phyloP scores from a whole-genome alignment of 2,888 invertebrate genomes.

The Chymomyza amoena region DNA sequence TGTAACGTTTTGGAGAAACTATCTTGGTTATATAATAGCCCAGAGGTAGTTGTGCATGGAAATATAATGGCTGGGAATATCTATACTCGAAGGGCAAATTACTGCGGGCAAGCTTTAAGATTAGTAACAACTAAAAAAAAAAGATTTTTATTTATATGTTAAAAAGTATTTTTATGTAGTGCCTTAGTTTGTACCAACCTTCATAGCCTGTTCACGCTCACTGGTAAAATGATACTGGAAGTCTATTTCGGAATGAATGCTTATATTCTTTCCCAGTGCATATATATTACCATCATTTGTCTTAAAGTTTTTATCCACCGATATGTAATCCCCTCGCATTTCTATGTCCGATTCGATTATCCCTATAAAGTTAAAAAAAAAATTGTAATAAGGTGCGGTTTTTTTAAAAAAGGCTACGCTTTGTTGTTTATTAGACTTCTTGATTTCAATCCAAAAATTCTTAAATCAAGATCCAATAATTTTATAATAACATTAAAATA shows the following conservation, averaged over 20 bases:
- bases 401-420: no score
- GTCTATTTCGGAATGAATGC: conserved; percentile 40
- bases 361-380: conserved; percentile 36
- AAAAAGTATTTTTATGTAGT: background rate
- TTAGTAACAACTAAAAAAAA: conserved; percentile 46
- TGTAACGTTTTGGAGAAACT: conserved; percentile 57
- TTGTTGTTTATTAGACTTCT: no score
- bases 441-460: no score
- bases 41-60: conserved; percentile 57
- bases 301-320: conserved; percentile 50
- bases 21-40: conserved; percentile 56
- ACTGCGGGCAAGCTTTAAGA: conserved; percentile 25
- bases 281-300: conserved; percentile 63
- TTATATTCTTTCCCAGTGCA: conserved; percentile 58
- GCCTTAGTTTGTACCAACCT: conserved; percentile 44
- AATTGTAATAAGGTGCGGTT: background rate
- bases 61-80: conserved; percentile 48
- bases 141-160: background rate
- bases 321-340: conserved; percentile 17
- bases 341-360: conserved; percentile 33
- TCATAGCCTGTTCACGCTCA: conserved; percentile 54
- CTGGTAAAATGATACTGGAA: conserved; percentile 58
- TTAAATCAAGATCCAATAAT: no score
- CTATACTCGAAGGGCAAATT: conserved; percentile 33
- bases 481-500: no score